These are phyloP conservation scores for Cecropterus lyciades DNA, from an alignment of 1,140 invertebrate species.

Conservation along the genomic window DNA sequence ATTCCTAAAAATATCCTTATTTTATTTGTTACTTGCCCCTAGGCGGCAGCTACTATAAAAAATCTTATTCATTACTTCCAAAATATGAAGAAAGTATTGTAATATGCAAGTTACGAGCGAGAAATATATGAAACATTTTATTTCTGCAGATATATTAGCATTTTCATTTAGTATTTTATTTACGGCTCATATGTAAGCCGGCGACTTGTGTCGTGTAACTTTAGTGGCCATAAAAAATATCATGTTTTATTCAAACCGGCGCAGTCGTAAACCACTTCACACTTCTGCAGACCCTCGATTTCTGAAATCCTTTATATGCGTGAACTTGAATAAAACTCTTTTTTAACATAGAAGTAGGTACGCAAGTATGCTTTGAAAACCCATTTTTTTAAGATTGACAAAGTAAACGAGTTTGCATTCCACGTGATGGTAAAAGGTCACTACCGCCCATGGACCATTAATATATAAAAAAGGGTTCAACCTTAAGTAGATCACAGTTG, in stretches of 20 bases:
- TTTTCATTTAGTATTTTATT: slow-evolving; percentile 21
- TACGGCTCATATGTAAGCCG: background rate
- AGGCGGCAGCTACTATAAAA: background rate
- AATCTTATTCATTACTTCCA: background rate
- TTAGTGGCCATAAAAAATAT: slow-evolving; percentile 26
- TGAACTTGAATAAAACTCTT: slow-evolving; percentile 1
- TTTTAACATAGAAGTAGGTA: background rate
- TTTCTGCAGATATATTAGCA: slow-evolving; percentile 12
- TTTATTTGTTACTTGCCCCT: no score
- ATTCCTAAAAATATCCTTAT: no score
- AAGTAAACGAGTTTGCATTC: no score
- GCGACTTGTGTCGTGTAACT: slow-evolving; percentile 4
- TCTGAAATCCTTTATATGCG: slow-evolving; percentile 15
- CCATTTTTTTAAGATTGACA: no score
- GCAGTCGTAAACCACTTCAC: slow-evolving; percentile 32
- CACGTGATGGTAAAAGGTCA: no score
- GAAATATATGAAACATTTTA: slow-evolving; percentile 9
- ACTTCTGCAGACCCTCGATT: slow-evolving; percentile 26
- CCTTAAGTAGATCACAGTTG: no score
- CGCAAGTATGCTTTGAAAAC: background rate
- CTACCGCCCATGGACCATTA: no score
- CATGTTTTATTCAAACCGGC: slow-evolving; percentile 30
- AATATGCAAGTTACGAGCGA: background rate
- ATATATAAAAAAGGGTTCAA: no score
- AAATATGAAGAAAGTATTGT: background rate